phyloP scores from a whole-genome alignment of 2,888 invertebrate genomes.

The Argynnis bischoffii region DNA sequence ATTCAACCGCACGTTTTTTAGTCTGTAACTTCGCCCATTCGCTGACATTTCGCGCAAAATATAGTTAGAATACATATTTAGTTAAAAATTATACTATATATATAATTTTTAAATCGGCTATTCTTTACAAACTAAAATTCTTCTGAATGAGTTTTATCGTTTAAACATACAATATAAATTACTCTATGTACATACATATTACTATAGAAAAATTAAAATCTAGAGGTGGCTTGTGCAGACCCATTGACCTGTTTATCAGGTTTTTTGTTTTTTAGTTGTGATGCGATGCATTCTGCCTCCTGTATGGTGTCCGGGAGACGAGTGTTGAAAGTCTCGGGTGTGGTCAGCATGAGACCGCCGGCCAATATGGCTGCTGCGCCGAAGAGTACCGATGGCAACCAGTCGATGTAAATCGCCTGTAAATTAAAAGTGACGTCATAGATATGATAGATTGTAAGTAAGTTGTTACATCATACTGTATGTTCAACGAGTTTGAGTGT shows the following conservation, averaged over 20 bases:
- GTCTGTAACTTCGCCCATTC: too few species aligned
- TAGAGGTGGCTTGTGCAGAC: conserved; percentile 26
- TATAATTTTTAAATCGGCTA: too few species aligned
- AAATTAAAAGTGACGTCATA: too few species aligned
- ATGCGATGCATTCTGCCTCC: conserved; percentile 78
- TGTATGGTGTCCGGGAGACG: conserved; percentile 83
- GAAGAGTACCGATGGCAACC: conserved; percentile 83
- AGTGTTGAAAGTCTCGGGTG: conserved; percentile 84
- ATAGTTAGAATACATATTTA: too few species aligned
- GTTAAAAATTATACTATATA: too few species aligned
- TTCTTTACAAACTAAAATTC: too few species aligned
- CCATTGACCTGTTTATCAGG: not conserved
- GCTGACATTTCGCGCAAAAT: too few species aligned
- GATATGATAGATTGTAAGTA: too few species aligned
- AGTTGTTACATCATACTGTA: too few species aligned
- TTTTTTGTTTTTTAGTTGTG: conserved; percentile 4
- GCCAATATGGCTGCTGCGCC: conserved; percentile 80
- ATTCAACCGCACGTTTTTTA: too few species aligned
- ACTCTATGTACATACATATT: not conserved
- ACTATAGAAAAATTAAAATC: conserved; percentile 13
- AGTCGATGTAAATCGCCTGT: conserved; percentile 77
- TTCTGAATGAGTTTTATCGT: too few species aligned
- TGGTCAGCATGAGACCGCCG: conserved; percentile 80
- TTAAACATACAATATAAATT: not conserved
- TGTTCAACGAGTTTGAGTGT: not conserved